Base-by-base conservation (phyloP, 2,797 vertebrate species). In the Helicolenus hilgendorfi region DNA sequence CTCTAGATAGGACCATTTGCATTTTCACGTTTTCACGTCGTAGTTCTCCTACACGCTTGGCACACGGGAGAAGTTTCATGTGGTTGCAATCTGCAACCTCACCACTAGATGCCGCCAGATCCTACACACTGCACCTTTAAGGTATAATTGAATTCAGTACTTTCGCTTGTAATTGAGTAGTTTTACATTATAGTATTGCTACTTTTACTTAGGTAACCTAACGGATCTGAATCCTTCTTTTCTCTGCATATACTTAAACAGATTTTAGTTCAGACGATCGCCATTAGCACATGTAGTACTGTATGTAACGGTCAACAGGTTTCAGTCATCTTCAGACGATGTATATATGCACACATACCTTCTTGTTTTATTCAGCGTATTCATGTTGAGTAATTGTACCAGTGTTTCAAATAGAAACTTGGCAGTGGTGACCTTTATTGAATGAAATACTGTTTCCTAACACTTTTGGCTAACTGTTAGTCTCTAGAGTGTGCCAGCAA, bases 401-500 rank as follows among this genome's bases (percentile, higher is more conserved):
- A 18, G 26, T 24, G 35, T 49, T 58, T 63, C 45, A 82, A 72
- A 81, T 7, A 67, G 84, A 85, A 94, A 73, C 70, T 72, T 88
- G 77, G 79, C 85, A 0, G 9, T 11, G 9, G 2, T 78, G 86
- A 90, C 91, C 83, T 72, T 29, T 55, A 41, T 33, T 78, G 11
- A 92, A 81, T 73, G 33, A 91, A 91, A 91, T 20, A 15, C 33
- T 29, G 81, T 96, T 95, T 95, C 93, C 71, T 60, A 93, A 92
- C 60, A 58, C 77, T 74, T 69, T 87, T 90, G 85, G 78, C 55
- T 36, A 70, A 77, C 59, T 45, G 41, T 45, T 18, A 45, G 41
- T 5, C 59, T 49, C 69, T 9, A 27, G 53, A 74, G 67, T 27
- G 36, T 77, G 86, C 84, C 86, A 89, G 36, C 15, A 81, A 10